Evolutionary conservation across 2,113 vertebrate genomes (phyloP).

Genomic region (Albula goreensis): DNA sequence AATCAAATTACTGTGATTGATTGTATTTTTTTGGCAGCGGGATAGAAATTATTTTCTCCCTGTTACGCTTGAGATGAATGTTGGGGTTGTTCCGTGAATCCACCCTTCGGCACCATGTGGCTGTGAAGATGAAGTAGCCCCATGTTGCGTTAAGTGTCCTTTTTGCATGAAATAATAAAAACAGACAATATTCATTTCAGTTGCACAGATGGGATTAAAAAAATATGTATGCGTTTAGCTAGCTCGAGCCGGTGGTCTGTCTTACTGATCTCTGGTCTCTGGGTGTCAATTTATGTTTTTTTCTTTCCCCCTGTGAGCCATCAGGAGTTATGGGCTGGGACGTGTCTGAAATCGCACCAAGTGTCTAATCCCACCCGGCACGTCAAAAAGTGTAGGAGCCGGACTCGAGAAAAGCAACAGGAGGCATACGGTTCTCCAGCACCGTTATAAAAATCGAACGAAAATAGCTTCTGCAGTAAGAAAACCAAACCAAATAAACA

Average conservation of each 20-base stretch:
- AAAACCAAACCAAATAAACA: constrained; percentile 20
- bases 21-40: constrained; percentile 72
- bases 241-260: not conserved
- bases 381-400: constrained; percentile 41
- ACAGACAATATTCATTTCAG: constrained; percentile 46
- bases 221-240: not conserved
- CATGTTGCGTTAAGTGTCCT: constrained; percentile 43
- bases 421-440: constrained; percentile 55
- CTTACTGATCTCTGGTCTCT: constrained; percentile 47
- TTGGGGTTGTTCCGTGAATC: constrained; percentile 66
- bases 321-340: constrained; percentile 45
- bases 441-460: constrained; percentile 47
- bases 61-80: constrained; percentile 70
- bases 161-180: constrained; percentile 48
- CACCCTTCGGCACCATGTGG: constrained; percentile 64
- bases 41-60: constrained; percentile 73
- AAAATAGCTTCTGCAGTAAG: constrained; percentile 45
- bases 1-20: constrained; percentile 79
- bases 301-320: constrained; percentile 10
- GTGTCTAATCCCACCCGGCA: constrained; percentile 54
- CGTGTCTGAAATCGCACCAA: constrained; percentile 48
- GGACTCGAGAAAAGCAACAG: constrained; percentile 53
- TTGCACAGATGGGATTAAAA: constrained; percentile 42
- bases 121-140: constrained; percentile 63
- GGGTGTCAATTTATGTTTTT: constrained; percentile 49